Evolutionary conservation across 2,888 invertebrate genomes (phyloP), one percentile per base, ranked within the genome.

Genomic region (Chironomus tentans): DNA sequence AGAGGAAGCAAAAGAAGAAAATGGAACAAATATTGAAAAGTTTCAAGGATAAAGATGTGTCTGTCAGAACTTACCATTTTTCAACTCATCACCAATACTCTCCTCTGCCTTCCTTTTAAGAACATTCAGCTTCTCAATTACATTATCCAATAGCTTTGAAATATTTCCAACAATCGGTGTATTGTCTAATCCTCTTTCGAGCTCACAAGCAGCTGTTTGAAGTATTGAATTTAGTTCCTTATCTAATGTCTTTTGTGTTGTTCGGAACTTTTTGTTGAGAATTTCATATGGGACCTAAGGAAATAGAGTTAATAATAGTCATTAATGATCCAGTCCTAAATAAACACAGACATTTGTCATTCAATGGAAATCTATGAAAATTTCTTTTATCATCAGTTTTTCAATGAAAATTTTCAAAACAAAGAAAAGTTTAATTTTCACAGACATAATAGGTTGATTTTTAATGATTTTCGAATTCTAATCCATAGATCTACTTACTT

Each of bases 41-140:
- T 38, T 38, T 38, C 38, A 38, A 38, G 38, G 38, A 38, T 38
- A 38, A 38, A 38, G 38, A 38, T 38, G 38, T 38, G 38, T 38
- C 38, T 38, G 28, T 4, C 7, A 10, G 38, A 56, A 4, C 15
- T 56, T 56, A 0, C 96, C 95, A 0, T 95, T 94, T 78, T 94
- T 93, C 18, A 95, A 82, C 82, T 99, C 98, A 80, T 97, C 97
- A 0, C 90, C 89, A 77, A 97, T 93, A 68, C 95, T 94, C 83
- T 98, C 98, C 47, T 94, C 94, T 5, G 97, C 95, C 85, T 98
- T 98, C 75, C 97, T 88, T 82, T 98, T 98, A 80, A 98, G 87
- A 13, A 94, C 90, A 80, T 92, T 93, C 48, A 98, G 85, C 80
- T 93, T 93, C 77, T 97, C 97, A 1, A 94, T 93, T 85, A 98